phyloP scores from a whole-genome alignment of 2,888 invertebrate genomes.

The Hyalella azteca region DNA sequence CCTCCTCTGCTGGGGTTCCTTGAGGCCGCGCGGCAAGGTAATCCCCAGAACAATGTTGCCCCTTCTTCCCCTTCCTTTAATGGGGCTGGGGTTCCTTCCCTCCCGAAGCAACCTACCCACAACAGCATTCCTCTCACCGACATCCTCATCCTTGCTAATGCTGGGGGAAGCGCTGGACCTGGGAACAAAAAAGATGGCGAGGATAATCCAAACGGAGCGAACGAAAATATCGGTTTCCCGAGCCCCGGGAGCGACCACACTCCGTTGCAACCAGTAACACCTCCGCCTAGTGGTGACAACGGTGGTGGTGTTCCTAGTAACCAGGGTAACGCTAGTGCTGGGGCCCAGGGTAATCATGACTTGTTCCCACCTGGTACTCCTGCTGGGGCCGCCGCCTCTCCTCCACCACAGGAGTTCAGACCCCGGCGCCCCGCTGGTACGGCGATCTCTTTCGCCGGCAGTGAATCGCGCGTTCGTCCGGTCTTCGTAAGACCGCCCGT shows the following conservation, averaged over 20 bases:
- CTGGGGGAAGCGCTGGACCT: not conserved
- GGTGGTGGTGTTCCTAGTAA: not conserved
- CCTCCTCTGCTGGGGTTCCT: conserved; percentile 61
- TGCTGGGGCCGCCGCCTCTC: not conserved
- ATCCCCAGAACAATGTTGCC: conserved; percentile 41
- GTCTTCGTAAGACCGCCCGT: not conserved
- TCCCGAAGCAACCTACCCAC: not conserved
- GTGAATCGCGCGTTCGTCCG: not conserved
- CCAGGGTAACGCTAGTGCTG: not conserved
- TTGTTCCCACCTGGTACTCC: too few species aligned
- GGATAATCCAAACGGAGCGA: too few species aligned
- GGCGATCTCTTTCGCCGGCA: not conserved
- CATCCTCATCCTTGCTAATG: not conserved
- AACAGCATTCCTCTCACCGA: conserved; percentile 21
- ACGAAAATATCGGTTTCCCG: not conserved
- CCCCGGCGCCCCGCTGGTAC: not conserved
- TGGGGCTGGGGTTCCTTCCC: not conserved
- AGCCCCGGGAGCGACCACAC: too few species aligned
- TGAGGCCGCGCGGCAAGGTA: conserved; percentile 59
- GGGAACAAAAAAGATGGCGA: too few species aligned
- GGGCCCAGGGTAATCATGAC: too few species aligned
- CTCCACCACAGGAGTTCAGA: not conserved
- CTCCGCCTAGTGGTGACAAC: not conserved
- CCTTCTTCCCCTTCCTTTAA: conserved; percentile 42
- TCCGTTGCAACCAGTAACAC: not conserved